Conservation (phyloP, 2,888 invertebrate species). For the Nemotelus nigrinus region DNA sequence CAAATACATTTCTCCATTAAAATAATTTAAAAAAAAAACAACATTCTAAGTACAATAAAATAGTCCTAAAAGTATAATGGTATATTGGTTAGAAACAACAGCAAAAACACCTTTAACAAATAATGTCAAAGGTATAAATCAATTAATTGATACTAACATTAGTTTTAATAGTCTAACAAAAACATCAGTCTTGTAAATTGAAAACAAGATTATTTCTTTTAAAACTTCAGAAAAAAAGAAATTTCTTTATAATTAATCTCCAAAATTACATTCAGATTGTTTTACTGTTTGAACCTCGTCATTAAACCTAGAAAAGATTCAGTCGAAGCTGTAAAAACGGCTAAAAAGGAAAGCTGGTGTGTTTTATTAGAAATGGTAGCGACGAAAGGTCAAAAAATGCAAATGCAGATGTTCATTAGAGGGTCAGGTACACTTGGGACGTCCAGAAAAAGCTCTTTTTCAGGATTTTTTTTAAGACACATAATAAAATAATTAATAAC, state of each 20-base stretch:
- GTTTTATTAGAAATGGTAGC: too few relatives aligned
- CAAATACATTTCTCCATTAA: conserved; percentile 68
- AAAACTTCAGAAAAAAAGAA: conserved; percentile 71
- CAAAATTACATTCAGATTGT: conserved; percentile 67
- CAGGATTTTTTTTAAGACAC: too few relatives aligned
- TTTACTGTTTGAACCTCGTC: too few relatives aligned
- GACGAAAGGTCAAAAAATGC: too few relatives aligned
- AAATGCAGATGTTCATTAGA: too few relatives aligned
- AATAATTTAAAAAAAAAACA: conserved; percentile 66
- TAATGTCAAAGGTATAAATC: conserved; percentile 65
- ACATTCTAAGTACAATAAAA: conserved; percentile 70
- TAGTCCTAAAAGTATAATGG: conserved; percentile 70
- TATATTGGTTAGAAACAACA: conserved; percentile 69
- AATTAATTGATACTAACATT: conserved; percentile 67
- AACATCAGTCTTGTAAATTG: conserved; percentile 77
- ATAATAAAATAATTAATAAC: too few relatives aligned
- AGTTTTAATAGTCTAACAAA: conserved; percentile 74
- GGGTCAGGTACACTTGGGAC: too few relatives aligned
- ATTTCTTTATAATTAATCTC: conserved; percentile 72
- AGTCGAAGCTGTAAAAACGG: too few relatives aligned
- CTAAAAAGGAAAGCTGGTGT: too few relatives aligned
- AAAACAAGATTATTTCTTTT: conserved; percentile 69
- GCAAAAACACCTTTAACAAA: conserved; percentile 67
- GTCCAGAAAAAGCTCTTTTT: too few relatives aligned
- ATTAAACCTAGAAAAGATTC: too few relatives aligned